These are phyloP conservation scores for Strongylocentrotus purpuratus DNA, from an alignment of 35 echinoderm and acorn worm genomes.

Conservation along the genomic window DNA sequence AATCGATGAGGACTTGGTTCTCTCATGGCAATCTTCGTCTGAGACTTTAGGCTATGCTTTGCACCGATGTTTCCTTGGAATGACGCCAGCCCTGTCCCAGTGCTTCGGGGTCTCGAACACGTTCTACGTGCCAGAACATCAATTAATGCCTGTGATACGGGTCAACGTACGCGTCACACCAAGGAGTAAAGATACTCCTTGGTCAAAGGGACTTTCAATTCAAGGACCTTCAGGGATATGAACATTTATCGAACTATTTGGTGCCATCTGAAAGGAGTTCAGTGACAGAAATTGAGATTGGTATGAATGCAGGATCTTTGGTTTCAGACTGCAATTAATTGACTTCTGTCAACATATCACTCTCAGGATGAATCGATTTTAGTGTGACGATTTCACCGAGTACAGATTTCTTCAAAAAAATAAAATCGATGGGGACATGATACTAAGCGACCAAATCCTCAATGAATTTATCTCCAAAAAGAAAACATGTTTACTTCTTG, in stretches of 20 bases:
- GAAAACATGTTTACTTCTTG: too few species aligned
- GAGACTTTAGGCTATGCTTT: not conserved
- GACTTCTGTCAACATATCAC: not conserved
- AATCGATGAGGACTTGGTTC: constrained; percentile 1
- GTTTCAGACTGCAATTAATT: not conserved
- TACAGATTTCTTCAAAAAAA: not conserved
- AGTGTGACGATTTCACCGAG: not conserved
- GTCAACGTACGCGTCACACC: not conserved
- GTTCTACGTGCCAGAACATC: not conserved
- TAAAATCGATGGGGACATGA: too few species aligned
- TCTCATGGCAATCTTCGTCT: not conserved
- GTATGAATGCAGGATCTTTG: not conserved
- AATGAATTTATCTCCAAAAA: too few species aligned
- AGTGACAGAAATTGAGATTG: not conserved
- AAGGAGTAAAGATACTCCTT: not conserved
- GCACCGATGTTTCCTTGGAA: not conserved
- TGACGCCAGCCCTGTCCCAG: not conserved
- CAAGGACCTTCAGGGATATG: too few species aligned
- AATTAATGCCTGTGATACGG: not conserved
- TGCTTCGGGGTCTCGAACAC: not conserved
- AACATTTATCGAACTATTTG: too few species aligned
- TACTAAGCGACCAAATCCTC: too few species aligned
- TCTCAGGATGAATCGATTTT: not conserved
- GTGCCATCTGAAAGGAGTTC: too few species aligned
- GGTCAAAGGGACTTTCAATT: too few species aligned